Conservation (phyloP, 2,113 vertebrate species). For the Salvator merianae region DNA sequence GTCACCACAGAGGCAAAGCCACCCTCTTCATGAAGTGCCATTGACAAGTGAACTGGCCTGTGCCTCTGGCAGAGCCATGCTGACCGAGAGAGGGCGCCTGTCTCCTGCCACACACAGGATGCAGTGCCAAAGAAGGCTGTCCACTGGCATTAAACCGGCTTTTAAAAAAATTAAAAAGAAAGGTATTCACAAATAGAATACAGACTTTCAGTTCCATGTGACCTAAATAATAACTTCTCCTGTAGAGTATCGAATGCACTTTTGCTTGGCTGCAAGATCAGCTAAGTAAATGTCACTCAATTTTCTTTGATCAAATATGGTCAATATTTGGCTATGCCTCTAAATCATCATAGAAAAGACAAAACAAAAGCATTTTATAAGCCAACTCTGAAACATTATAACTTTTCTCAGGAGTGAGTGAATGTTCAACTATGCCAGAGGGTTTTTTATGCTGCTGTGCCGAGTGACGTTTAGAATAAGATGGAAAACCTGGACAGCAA, state of each 20-base stretch:
- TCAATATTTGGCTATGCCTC: background rate
- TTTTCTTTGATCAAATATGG: background rate
- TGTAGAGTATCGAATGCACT: background rate
- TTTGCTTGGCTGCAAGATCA: background rate
- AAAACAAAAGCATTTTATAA: background rate
- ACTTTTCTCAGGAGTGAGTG: conserved; percentile 15
- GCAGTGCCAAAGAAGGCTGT: too few relatives aligned
- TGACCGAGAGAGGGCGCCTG: too few relatives aligned
- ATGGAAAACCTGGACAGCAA: conserved; percentile 6
- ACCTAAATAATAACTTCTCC: background rate
- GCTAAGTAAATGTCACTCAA: background rate
- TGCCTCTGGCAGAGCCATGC: too few relatives aligned
- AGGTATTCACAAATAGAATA: too few relatives aligned
- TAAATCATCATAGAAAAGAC: conserved; percentile 1
- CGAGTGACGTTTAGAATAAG: conserved; percentile 31
- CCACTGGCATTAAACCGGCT: too few relatives aligned
- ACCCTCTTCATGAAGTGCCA: too few relatives aligned
- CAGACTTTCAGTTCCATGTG: too few relatives aligned
- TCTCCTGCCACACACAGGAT: too few relatives aligned
- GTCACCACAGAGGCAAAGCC: too few relatives aligned
- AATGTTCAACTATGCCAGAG: background rate
- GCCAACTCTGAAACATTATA: background rate
- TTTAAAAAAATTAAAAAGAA: too few relatives aligned
- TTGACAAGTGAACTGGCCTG: too few relatives aligned
- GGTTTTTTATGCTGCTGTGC: conserved; percentile 26